Percentiles rank a stretch among this genome's conserved stretches.
These are phyloP conservation scores for Tinea semifulvella DNA, from an alignment of 2,888 invertebrate species.

Conservation along the genomic window DNA sequence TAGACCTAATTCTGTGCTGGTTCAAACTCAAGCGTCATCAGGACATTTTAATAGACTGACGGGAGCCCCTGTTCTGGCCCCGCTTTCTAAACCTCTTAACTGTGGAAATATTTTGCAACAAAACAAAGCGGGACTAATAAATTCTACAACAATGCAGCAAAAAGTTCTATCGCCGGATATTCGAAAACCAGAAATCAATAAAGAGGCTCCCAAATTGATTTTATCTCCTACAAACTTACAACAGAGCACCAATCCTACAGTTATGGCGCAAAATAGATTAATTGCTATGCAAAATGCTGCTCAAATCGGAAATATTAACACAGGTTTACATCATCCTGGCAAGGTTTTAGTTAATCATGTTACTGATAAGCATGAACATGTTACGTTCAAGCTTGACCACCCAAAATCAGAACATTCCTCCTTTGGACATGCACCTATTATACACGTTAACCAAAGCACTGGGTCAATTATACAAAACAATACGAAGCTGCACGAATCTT, in stretches of 20 bases:
- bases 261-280: slow-evolving; percentile 55
- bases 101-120: slow-evolving; percentile 51
- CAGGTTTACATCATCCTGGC: slow-evolving; percentile 40
- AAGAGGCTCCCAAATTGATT: slow-evolving; percentile 49
- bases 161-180: slow-evolving; percentile 43
- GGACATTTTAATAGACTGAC: slow-evolving; percentile 65
- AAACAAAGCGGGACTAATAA: slow-evolving; percentile 35
- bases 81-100: slow-evolving; percentile 56
- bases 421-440: slow-evolving; percentile 39
- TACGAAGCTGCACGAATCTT: slow-evolving; percentile 35
- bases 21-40: slow-evolving; percentile 53
- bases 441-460: slow-evolving; percentile 41
- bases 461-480: slow-evolving; percentile 43
- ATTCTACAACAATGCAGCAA: slow-evolving; percentile 40
- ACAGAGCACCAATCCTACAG: slow-evolving; percentile 43
- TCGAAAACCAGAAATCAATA: slow-evolving; percentile 38
- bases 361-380: slow-evolving; percentile 42
- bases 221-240: slow-evolving; percentile 46
- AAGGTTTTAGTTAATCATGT: slow-evolving; percentile 46
- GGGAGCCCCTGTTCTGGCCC: slow-evolving; percentile 64
- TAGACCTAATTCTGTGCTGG: slow-evolving; percentile 52
- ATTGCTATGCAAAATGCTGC: slow-evolving; percentile 53
- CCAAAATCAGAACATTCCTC: slow-evolving; percentile 40
- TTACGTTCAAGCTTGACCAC: slow-evolving; percentile 18
- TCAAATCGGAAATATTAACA: slow-evolving; percentile 42